These are phyloP conservation scores for Clunio marinus DNA, from an alignment of 2,888 invertebrate genomes.

Conservation along the genomic window DNA sequence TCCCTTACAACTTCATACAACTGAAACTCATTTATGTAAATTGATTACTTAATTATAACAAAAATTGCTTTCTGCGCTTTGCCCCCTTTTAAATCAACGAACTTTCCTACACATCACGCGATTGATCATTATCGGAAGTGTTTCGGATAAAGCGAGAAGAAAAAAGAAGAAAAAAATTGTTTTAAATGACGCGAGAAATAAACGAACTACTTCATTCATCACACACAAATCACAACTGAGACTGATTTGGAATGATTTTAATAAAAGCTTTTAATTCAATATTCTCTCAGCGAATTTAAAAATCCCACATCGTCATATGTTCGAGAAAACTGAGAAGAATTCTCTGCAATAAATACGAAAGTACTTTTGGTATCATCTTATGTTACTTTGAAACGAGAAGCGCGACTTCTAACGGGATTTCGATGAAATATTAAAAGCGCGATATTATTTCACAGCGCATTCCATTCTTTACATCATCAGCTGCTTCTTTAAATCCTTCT, in stretches of 20 bases:
- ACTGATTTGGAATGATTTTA: too few relatives aligned
- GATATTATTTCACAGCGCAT: not conserved
- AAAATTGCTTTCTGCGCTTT: not conserved
- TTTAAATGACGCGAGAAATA: not conserved
- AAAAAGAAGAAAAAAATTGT: too few relatives aligned
- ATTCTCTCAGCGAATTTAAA: too few relatives aligned
- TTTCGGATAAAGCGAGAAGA: not conserved
- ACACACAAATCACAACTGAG: not conserved
- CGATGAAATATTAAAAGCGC: not conserved
- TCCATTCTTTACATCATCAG: not conserved
- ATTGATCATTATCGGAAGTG: not conserved
- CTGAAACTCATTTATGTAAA: not conserved
- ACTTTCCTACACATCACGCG: conserved; percentile 7
- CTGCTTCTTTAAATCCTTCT: too few relatives aligned
- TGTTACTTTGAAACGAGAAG: too few relatives aligned
- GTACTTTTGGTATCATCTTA: too few relatives aligned
- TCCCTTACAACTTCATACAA: not conserved
- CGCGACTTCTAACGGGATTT: not conserved
- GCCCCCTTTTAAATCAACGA: not conserved
- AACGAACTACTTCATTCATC: not conserved
- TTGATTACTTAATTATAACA: not conserved
- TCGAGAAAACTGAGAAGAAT: too few relatives aligned
- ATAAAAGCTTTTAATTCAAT: too few relatives aligned
- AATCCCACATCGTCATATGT: too few relatives aligned
- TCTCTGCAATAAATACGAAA: not conserved